Base-by-base conservation (phyloP, 2,888 invertebrate genomes). In the Euplagia quadripunctaria region DNA sequence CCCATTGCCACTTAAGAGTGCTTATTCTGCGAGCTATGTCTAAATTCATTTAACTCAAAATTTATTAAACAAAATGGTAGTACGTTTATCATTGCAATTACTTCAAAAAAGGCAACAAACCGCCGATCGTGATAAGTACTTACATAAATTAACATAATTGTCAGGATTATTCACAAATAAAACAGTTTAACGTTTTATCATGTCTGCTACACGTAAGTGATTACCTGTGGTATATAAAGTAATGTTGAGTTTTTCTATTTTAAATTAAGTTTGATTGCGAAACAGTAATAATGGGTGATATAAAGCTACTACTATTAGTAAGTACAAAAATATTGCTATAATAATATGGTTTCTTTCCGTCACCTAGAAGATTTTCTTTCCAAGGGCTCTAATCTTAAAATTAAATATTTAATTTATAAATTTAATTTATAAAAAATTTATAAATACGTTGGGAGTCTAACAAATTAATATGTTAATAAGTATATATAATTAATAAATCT, bases 241-340 rank as follows among this genome's bases (percentile, higher is more conserved):
- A 49, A 42, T 17, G 68, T 55, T 7, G 14, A n/a, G n/a, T 12
- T 5, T 41, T 64, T 70, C 55, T 64, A 51, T 20, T 41, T 8
- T 43, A 72, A 73, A 81, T 71, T 81, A 61, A 58, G 58, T 78
- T 46, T 31, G 20, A 64, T 71, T 69, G 66, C 64, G 49, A 51
- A 46, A 68, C 52, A 58, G 41, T 41, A 75, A 75, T 14, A 16
- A 83, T 81, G 81, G 64, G 17, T 4, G 31, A 70, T 31, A 11
- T 82, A 14, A 81, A 73, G 65, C 8, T 51, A 46, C n/a, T 79
- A 43, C 49, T 79, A 61, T 55, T 73, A 75, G 82, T 82, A 75
- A 79, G 78, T 76, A n/a, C 17, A 41, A 31, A 67, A 58, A 31
- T 46, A 6, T 61, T 14, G 5, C 61, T 31, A 2, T 5, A 42